A percentile compares a stretch with the other conserved stretches of the same genome.
Conservation (phyloP, 2,888 invertebrate species). For the Colostygia pectinataria region DNA sequence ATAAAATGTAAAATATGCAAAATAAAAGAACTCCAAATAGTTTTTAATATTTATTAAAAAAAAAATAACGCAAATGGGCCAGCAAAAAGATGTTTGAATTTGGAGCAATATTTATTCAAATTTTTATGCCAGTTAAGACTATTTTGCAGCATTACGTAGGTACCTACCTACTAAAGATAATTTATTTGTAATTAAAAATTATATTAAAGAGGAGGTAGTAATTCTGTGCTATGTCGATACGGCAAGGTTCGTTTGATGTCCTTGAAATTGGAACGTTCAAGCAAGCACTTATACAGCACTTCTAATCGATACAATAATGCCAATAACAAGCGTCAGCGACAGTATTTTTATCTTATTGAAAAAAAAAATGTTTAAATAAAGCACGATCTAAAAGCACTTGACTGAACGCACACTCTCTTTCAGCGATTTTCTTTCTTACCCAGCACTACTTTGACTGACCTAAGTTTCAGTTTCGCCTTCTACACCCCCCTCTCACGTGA, state of each 20-base stretch:
- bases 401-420: constrained; percentile 34
- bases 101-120: no score
- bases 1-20: no score
- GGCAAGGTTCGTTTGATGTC: constrained; percentile 18
- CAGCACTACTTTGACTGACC: constrained; percentile 44
- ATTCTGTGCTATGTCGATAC: background rate
- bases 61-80: no score
- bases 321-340: constrained; percentile 17
- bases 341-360: constrained; percentile 4
- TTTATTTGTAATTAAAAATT: no score
- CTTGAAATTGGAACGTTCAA: constrained; percentile 33
- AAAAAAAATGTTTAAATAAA: background rate
- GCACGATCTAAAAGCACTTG: constrained; percentile 22
- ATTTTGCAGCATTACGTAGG: background rate
- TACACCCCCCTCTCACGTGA: constrained; percentile 58
- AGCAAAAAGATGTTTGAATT: no score
- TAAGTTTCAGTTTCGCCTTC: constrained; percentile 59
- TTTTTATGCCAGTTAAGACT: no score
- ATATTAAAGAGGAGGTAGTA: no score
- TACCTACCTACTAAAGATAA: no score
- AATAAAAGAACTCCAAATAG: no score
- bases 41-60: no score
- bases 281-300: constrained; percentile 17
- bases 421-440: constrained; percentile 42
- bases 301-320: constrained; percentile 19